Base-by-base conservation (phyloP, 2,888 invertebrate species). In the Patella caerulea region DNA sequence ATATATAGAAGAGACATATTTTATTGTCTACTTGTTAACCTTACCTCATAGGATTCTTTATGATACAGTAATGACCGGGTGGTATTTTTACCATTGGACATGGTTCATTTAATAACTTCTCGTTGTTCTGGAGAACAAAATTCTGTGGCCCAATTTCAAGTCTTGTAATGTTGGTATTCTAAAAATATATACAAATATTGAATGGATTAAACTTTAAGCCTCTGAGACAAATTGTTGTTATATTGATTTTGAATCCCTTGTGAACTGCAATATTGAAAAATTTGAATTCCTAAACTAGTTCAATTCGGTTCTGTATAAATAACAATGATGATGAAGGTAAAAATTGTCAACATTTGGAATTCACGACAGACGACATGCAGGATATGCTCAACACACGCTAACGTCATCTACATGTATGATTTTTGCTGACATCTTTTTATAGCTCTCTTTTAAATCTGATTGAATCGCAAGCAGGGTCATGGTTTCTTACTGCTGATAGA, bases 121-220 rank as follows among this genome's bases (percentile, higher is more conserved):
- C 88, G 82, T 89, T 83, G 9, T 84, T 83, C 79, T 85, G 82
- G 24, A 88, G 76, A 17, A 86, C 84, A 19, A 88, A 76, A 2
- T 85, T 84, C 80, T 86, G 78, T 19, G 89, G 89, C 12, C 89
- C 89, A 14, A 80, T 78, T 65, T 87, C 88, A 34, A 89, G 75
- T 15, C 85, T 72, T 14, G 86, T 84, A 9, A 89, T 83, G 76
- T 88, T 89, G 1, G 83, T 83, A 53, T 86, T 89, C 89, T 89
- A 84, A 69, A 84, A 83, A 78, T 71, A 72, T 45, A 75, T 52
- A 74, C 65, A 52, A 12, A 45, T 45, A 45, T 45, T 45, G 34
- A 45, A 45, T 45, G 45, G 45, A 45, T 45, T 45, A 5, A 5
- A 45, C 3, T 1, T 45, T 1, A 45, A 9, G 45, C 1, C 45